phyloP scores from a whole-genome alignment of 1,140 invertebrate genomes.

The Atta cephalotes region DNA sequence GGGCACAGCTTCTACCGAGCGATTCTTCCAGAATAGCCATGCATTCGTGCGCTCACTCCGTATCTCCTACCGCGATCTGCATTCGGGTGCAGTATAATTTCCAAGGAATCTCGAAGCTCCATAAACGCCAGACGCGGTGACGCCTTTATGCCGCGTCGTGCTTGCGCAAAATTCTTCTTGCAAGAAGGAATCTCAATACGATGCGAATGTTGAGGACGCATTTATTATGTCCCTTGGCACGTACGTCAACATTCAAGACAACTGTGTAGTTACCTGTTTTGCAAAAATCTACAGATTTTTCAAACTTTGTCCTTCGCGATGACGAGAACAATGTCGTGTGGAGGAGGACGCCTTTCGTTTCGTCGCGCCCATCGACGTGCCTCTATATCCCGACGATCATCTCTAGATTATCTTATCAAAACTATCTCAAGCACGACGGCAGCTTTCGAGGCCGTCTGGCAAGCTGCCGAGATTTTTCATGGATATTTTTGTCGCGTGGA shows the following conservation, averaged over 20 bases:
- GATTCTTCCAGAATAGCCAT: constrained; percentile 39
- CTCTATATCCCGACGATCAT: not conserved
- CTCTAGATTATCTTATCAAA: constrained; percentile 78
- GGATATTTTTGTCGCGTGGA: constrained; percentile 80
- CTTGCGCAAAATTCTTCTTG: constrained; percentile 23
- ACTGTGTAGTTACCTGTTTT: not conserved
- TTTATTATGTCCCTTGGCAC: constrained; percentile 23
- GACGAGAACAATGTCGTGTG: not conserved
- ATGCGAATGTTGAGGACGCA: constrained; percentile 5
- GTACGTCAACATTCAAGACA: constrained; percentile 11
- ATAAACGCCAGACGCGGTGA: constrained; percentile 21
- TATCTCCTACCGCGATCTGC: constrained; percentile 13
- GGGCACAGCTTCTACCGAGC: not conserved
- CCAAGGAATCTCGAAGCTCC: constrained; percentile 29
- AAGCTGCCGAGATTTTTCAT: constrained; percentile 79
- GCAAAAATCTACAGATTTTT: constrained; percentile 6
- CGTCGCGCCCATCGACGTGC: not conserved
- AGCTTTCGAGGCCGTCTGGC: constrained; percentile 77
- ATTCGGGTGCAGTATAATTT: constrained; percentile 39
- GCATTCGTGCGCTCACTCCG: not conserved
- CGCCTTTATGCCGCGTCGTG: constrained; percentile 23
- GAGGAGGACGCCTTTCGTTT: not conserved
- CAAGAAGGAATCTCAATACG: constrained; percentile 28
- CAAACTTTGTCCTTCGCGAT: no score
- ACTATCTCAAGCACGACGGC: constrained; percentile 56